A percentile compares a stretch with the other conserved stretches of the same genome.
Evolutionary conservation across 2,113 vertebrate species (phyloP).

Genomic region (Bathybates hornii): DNA sequence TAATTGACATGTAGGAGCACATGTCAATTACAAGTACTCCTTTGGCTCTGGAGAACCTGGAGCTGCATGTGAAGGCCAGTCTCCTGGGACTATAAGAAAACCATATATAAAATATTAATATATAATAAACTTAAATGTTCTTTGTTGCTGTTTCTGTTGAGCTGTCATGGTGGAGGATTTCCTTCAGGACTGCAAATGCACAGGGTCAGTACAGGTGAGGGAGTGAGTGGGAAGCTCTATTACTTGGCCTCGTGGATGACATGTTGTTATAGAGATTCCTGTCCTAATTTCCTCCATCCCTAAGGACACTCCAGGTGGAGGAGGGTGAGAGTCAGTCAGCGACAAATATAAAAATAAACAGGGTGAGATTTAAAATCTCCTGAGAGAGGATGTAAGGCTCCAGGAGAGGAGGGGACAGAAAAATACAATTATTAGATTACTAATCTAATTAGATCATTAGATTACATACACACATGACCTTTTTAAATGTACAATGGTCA

Average conservation of each 20-base stretch:
- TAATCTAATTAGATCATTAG: background rate
- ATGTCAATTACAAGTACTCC: background rate
- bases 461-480: accelerated
- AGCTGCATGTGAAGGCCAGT: background rate
- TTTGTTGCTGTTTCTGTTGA: background rate
- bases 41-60: background rate
- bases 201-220: background rate
- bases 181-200: background rate
- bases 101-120: background rate
- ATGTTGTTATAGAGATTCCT: background rate
- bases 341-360: background rate
- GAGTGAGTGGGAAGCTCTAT: background rate
- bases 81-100: background rate
- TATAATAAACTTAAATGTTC: background rate
- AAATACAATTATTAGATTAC: background rate
- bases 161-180: background rate
- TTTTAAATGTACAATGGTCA: background rate
- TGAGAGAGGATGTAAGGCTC: background rate
- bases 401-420: background rate
- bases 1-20: background rate
- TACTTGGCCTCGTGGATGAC: background rate
- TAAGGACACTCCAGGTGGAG: background rate
- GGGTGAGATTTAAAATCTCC: background rate
- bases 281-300: background rate
- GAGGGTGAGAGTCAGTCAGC: background rate